Evolutionary conservation across 2,797 vertebrate species (phyloP).

Genomic region (Chaenodraco wilsoni): DNA sequence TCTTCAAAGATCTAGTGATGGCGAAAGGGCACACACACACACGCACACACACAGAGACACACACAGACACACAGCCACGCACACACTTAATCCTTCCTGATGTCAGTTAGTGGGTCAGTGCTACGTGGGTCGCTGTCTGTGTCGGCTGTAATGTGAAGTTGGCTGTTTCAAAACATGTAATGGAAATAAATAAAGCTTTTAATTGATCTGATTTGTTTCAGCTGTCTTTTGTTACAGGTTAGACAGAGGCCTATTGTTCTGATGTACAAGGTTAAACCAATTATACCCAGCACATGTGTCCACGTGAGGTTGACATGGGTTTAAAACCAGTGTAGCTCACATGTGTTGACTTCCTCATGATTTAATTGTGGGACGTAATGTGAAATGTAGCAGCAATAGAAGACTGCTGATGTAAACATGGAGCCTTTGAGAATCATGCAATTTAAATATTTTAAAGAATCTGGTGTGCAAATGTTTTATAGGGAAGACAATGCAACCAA

Average conservation of each 20-base stretch:
- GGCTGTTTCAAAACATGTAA: constrained; percentile 13
- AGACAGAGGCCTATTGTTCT: rapidly evolving
- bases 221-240: constrained; percentile 12
- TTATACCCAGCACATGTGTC: not conserved
- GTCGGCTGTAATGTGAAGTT: constrained; percentile 28
- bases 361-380: not conserved
- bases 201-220: constrained; percentile 4
- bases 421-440: not conserved
- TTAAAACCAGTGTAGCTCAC: not conserved
- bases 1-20: constrained; percentile 12
- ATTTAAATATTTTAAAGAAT: not conserved
- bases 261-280: not conserved
- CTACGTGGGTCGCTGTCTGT: constrained; percentile 65
- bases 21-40: constrained; percentile 7
- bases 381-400: not conserved
- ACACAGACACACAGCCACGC: not conserved
- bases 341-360: not conserved
- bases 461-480: not conserved
- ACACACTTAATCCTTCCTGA: constrained; percentile 54
- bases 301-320: not conserved
- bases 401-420: not conserved
- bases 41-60: too few species aligned
- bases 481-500: not conserved
- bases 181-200: constrained; percentile 5
- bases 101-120: constrained; percentile 61